These are phyloP conservation scores for Drosophila prostipennis DNA, from an alignment of 2,888 invertebrate genomes.

Conservation along the genomic window DNA sequence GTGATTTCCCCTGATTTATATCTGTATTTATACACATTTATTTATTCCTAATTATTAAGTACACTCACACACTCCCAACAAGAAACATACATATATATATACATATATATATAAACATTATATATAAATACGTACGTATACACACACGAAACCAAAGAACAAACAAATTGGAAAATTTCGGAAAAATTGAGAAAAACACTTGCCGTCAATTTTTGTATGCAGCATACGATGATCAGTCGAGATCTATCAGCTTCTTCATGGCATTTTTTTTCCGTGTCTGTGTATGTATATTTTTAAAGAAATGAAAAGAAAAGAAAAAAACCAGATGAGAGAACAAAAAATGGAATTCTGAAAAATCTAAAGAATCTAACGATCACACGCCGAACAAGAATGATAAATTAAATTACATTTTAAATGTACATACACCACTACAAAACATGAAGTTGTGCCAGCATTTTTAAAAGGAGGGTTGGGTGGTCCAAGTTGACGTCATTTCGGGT, in stretches of 20 bases:
- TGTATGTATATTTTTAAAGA: slow-evolving; percentile 45
- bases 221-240: slow-evolving; percentile 8
- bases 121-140: slow-evolving; percentile 13
- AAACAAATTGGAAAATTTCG: not conserved
- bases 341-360: slow-evolving; percentile 44
- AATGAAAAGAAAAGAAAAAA: not conserved
- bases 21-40: slow-evolving; percentile 49
- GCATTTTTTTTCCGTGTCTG: slow-evolving; percentile 39
- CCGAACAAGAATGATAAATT: slow-evolving; percentile 53
- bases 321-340: slow-evolving; percentile 1
- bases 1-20: slow-evolving; percentile 57
- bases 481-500: not conserved
- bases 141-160: slow-evolving; percentile 20
- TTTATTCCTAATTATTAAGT: slow-evolving; percentile 51
- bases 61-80: slow-evolving; percentile 43
- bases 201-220: slow-evolving; percentile 44
- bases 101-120: slow-evolving; percentile 12
- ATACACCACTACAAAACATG: slow-evolving; percentile 14
- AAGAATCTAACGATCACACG: slow-evolving; percentile 26
- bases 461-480: not conserved
- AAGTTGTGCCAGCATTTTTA: not conserved
- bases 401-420: slow-evolving; percentile 73
- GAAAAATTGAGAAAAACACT: slow-evolving; percentile 10
- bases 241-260: slow-evolving; percentile 35
- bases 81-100: slow-evolving; percentile 16